Evolutionary conservation across 2,797 vertebrate genomes (phyloP).

Genomic region (Hephaestus fuliginosus): DNA sequence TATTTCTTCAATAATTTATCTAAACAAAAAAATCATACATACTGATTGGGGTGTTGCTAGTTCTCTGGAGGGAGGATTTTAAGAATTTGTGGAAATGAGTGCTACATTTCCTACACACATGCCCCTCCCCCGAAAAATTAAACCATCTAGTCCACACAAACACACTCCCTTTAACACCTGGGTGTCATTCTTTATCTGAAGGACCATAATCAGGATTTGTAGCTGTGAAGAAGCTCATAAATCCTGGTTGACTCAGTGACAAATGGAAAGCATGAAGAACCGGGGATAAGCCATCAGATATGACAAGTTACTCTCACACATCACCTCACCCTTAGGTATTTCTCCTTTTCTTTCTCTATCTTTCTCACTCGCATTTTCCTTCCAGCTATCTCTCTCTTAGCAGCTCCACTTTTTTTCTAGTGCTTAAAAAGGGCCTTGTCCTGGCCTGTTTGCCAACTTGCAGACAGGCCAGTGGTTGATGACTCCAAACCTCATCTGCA

Average conservation of each 20-base stretch:
- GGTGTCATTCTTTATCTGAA: slow-evolving; percentile 58
- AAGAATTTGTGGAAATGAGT: slow-evolving; percentile 3
- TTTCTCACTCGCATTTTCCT: slow-evolving; percentile 35
- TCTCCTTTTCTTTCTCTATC: slow-evolving; percentile 35
- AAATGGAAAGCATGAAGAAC: slow-evolving; percentile 56
- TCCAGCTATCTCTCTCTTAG: slow-evolving; percentile 24
- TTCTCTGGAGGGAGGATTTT: not conserved
- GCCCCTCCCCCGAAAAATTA: not conserved
- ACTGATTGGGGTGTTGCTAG: not conserved
- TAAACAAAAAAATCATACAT: not conserved
- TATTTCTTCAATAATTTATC: not conserved
- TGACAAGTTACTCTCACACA: slow-evolving; percentile 68
- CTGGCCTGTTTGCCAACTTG: slow-evolving; percentile 11
- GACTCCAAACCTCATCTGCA: slow-evolving; percentile 32
- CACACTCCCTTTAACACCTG: slow-evolving; percentile 40
- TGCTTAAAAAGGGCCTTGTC: slow-evolving; percentile 5
- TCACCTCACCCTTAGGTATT: slow-evolving; percentile 48
- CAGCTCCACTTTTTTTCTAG: slow-evolving; percentile 1
- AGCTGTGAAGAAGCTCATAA: slow-evolving; percentile 59
- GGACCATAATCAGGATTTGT: slow-evolving; percentile 71
- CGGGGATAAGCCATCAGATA: slow-evolving; percentile 68
- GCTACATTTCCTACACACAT: not conserved
- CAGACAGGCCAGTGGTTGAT: slow-evolving; percentile 25
- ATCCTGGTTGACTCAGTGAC: slow-evolving; percentile 73
- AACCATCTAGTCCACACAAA: slow-evolving; percentile 43